A percentile compares a stretch with the other conserved stretches of the same genome.
Conservation (phyloP, 2,888 invertebrate genomes). For the Metacarcinus magister region DNA sequence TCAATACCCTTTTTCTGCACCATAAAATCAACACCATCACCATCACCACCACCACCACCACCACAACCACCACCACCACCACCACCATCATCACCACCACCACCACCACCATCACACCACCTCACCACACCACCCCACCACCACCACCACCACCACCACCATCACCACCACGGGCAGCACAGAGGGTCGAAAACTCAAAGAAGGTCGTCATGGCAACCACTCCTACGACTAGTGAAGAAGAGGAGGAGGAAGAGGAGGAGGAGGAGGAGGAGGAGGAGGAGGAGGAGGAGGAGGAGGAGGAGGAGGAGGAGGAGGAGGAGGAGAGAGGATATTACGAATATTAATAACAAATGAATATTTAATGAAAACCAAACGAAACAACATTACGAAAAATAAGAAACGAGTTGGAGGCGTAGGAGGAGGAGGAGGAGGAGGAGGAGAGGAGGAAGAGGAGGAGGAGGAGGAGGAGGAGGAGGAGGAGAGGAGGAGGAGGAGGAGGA, state of each 20-base stretch:
- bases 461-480: slow-evolving; percentile 50
- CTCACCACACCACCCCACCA: not conserved
- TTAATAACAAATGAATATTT: not conserved
- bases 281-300: slow-evolving; percentile 33
- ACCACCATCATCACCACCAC: not conserved
- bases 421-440: not conserved
- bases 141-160: not conserved
- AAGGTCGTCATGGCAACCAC: slow-evolving; percentile 9
- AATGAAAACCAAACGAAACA: not conserved
- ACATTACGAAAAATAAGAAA: not conserved
- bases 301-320: not conserved
- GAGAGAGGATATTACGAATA: not conserved
- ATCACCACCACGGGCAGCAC: not conserved
- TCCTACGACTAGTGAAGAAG: not conserved
- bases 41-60: not conserved
- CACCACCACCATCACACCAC: not conserved
- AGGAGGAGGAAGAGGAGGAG: slow-evolving; percentile 8
- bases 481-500: not conserved
- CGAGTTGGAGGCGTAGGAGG: not conserved
- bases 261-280: not conserved
- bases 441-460: not conserved
- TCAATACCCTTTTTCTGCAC: too few species aligned
- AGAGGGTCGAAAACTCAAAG: not conserved
- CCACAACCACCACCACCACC: not conserved
- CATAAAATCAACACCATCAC: not conserved